A percentile compares a stretch with the other conserved stretches of the same genome.
These are phyloP conservation scores for Drosophila melanocephala DNA, from an alignment of 2,888 invertebrate genomes.

Conservation along the genomic window DNA sequence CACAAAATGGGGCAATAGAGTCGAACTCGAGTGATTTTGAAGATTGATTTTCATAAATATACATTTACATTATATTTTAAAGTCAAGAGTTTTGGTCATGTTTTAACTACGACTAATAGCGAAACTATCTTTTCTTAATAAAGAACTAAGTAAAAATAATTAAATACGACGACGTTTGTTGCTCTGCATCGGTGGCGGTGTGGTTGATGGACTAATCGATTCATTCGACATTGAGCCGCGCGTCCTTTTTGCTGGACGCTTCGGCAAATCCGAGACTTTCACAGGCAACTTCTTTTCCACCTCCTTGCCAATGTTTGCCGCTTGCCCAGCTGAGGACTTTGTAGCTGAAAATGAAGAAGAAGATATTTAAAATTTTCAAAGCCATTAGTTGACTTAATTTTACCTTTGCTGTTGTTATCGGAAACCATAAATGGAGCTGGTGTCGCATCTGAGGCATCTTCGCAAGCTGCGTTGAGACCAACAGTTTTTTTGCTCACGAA, in stretches of 20 bases:
- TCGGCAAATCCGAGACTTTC: slow-evolving; percentile 82
- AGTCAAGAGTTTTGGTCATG: slow-evolving; percentile 54
- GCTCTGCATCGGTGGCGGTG: slow-evolving; percentile 83
- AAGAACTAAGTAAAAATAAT: background rate
- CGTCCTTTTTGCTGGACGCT: slow-evolving; percentile 84
- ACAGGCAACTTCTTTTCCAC: slow-evolving; percentile 82
- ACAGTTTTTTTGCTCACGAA: slow-evolving; percentile 73
- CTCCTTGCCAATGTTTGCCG: slow-evolving; percentile 70
- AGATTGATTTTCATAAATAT: slow-evolving; percentile 62
- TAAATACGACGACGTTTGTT: slow-evolving; percentile 84
- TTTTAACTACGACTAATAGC: slow-evolving; percentile 47
- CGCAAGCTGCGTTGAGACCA: slow-evolving; percentile 63
- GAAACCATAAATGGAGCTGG: slow-evolving; percentile 33
- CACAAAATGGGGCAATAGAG: slow-evolving; percentile 39
- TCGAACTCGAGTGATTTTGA: slow-evolving; percentile 72
- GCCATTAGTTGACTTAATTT: background rate
- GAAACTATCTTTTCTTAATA: slow-evolving; percentile 19
- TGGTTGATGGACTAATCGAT: slow-evolving; percentile 85
- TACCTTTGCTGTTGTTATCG: slow-evolving; percentile 76
- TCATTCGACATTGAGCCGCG: slow-evolving; percentile 85
- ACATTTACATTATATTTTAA: slow-evolving; percentile 48
- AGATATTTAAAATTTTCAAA: background rate
- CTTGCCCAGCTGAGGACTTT: slow-evolving; percentile 30
- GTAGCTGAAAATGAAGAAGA: slow-evolving; percentile 16
- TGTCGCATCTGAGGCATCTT: slow-evolving; percentile 40